Conservation (phyloP, 2,888 invertebrate genomes). For the Monopis laevigella region DNA sequence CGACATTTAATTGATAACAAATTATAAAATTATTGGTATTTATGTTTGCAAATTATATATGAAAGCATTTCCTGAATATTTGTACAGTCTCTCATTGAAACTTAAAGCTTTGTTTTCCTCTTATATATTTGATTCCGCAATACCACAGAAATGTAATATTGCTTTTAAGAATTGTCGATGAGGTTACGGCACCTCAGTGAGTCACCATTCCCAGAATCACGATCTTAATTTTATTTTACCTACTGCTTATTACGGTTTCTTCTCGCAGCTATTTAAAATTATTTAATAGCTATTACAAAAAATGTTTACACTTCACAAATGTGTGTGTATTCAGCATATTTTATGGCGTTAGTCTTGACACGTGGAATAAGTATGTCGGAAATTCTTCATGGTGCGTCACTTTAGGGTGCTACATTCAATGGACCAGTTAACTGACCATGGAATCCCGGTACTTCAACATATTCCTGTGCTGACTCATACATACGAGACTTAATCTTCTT, state of each 20-base stretch:
- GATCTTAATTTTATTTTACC: not conserved
- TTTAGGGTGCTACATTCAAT: slow-evolving; percentile 3
- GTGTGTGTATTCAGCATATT: not conserved
- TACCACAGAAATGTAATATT: too few relatives aligned
- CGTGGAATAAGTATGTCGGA: not conserved
- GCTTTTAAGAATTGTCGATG: too few relatives aligned
- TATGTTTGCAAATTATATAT: too few relatives aligned
- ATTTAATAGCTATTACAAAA: not conserved
- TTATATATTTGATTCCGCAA: too few relatives aligned
- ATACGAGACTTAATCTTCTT: not conserved
- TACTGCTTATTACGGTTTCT: slow-evolving; percentile 1
- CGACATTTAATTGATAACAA: slow-evolving; percentile 10
- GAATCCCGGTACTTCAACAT: slow-evolving; percentile 3
- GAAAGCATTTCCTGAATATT: too few relatives aligned
- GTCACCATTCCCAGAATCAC: too few relatives aligned
- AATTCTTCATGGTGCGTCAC: slow-evolving; percentile 1
- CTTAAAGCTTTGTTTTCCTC: too few relatives aligned
- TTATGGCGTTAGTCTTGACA: too few relatives aligned
- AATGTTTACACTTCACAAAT: not conserved
- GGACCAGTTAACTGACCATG: too few relatives aligned
- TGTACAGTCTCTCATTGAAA: too few relatives aligned
- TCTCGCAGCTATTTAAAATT: not conserved
- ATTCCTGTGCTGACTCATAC: not conserved
- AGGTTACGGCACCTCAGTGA: too few relatives aligned
- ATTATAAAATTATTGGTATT: slow-evolving; percentile 2